These are phyloP conservation scores for Stenodema calcarata DNA, from an alignment of 2,888 invertebrate species.

Conservation along the genomic window DNA sequence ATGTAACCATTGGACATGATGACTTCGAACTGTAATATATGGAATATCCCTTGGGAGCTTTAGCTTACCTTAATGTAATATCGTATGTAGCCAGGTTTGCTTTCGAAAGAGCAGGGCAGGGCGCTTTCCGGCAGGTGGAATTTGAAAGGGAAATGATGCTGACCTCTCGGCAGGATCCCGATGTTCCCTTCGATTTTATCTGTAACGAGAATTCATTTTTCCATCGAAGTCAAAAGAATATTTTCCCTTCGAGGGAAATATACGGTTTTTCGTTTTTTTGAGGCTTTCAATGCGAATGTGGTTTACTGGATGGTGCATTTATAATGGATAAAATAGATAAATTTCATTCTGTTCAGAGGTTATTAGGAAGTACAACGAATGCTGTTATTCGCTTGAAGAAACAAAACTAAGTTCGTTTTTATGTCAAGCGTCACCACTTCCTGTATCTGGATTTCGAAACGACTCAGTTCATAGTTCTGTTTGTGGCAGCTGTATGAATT, in stretches of 20 bases:
- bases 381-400: too few relatives aligned
- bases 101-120: slow-evolving; percentile 79
- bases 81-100: slow-evolving; percentile 74
- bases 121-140: slow-evolving; percentile 76
- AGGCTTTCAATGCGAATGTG: too few relatives aligned
- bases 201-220: slow-evolving; percentile 57
- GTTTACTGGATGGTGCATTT: background rate
- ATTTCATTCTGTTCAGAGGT: too few relatives aligned
- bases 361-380: too few relatives aligned
- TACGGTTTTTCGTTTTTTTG: background rate
- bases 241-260: background rate
- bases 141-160: slow-evolving; percentile 72
- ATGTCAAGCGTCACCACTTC: too few relatives aligned
- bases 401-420: too few relatives aligned
- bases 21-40: background rate
- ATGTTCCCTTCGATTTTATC: slow-evolving; percentile 68
- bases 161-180: slow-evolving; percentile 73
- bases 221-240: background rate
- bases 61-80: slow-evolving; percentile 71
- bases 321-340: background rate
- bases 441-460: too few relatives aligned
- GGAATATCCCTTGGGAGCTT: background rate
- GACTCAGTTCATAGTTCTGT: too few relatives aligned
- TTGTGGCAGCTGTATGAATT: too few relatives aligned
- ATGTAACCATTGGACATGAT: background rate